phyloP scores from a whole-genome alignment of 2,888 invertebrate species.

The Scaptomyza reducta region DNA sequence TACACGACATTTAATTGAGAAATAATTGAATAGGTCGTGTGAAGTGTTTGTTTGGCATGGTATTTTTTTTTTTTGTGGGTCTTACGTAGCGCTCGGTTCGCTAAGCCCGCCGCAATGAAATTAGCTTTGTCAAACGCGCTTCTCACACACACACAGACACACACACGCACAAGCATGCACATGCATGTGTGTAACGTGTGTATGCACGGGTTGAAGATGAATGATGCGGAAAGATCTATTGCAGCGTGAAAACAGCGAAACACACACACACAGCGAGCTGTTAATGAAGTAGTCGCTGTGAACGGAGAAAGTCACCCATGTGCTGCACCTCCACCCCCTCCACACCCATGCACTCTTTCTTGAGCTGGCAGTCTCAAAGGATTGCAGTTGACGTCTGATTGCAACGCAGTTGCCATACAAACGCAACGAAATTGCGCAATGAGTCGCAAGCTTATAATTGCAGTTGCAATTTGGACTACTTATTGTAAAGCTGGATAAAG shows the following conservation, averaged over 20 bases:
- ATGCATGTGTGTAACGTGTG: neutral
- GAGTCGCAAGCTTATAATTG: constrained; percentile 71
- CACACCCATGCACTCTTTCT: neutral
- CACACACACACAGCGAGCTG: constrained; percentile 46
- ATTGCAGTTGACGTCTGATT: constrained; percentile 49
- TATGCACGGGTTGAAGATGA: constrained; percentile 51
- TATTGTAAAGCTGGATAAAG: constrained; percentile 13
- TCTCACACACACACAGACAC: constrained; percentile 34
- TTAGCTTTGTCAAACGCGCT: constrained; percentile 75
- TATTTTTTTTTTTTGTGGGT: constrained; percentile 32
- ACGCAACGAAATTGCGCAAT: constrained; percentile 54
- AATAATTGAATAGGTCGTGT: constrained; percentile 83
- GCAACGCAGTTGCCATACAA: constrained; percentile 17
- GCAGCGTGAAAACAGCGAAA: constrained; percentile 75
- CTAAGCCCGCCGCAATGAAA: constrained; percentile 59
- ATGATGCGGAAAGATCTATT: constrained; percentile 69
- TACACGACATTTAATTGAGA: constrained; percentile 81
- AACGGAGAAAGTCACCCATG: constrained; percentile 60
- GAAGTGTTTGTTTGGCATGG: constrained; percentile 79
- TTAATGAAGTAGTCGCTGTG: constrained; percentile 78
- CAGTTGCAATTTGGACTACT: constrained; percentile 64
- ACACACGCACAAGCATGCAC: too few species aligned
- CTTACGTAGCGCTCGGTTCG: constrained; percentile 36
- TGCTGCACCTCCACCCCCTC: neutral
- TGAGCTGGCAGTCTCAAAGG: constrained; percentile 58